Conservation (phyloP, 2,888 invertebrate species). For the Kryphioiulus occultus region DNA sequence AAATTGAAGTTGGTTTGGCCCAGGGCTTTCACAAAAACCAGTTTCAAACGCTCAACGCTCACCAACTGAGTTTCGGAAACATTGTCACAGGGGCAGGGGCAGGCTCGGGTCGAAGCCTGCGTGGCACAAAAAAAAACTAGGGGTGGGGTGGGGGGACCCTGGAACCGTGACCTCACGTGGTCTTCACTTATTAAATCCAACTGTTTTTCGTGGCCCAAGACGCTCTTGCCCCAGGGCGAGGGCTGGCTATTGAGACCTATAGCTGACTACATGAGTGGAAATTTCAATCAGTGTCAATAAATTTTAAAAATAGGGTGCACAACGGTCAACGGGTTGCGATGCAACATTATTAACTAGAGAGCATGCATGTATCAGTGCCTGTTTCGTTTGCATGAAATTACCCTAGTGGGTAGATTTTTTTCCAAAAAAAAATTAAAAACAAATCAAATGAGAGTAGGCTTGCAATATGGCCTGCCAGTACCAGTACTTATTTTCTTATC, state of each 20-base stretch:
- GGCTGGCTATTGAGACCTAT: conserved; percentile 17
- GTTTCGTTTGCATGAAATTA: conserved; percentile 4
- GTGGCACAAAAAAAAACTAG: background rate
- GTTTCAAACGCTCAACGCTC: background rate
- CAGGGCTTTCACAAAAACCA: background rate
- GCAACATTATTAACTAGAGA: background rate
- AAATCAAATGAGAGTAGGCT: no score
- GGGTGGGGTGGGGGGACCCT: background rate
- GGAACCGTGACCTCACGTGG: background rate
- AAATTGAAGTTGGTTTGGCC: background rate
- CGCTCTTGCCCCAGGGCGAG: background rate
- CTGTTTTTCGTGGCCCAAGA: background rate
- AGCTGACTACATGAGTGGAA: background rate
- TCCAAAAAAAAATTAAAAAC: no score
- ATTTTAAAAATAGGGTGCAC: background rate
- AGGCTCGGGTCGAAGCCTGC: background rate
- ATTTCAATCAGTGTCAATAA: conserved; percentile 31
- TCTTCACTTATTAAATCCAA: conserved; percentile 7
- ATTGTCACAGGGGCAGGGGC: background rate
- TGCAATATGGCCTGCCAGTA: no score
- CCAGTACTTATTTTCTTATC: no score
- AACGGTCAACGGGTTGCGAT: background rate
- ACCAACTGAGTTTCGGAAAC: background rate
- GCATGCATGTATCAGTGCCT: background rate
- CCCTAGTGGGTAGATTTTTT: no score